phyloP scores from a whole-genome alignment of 1,140 invertebrate genomes.

The Drosophila nikananu region DNA sequence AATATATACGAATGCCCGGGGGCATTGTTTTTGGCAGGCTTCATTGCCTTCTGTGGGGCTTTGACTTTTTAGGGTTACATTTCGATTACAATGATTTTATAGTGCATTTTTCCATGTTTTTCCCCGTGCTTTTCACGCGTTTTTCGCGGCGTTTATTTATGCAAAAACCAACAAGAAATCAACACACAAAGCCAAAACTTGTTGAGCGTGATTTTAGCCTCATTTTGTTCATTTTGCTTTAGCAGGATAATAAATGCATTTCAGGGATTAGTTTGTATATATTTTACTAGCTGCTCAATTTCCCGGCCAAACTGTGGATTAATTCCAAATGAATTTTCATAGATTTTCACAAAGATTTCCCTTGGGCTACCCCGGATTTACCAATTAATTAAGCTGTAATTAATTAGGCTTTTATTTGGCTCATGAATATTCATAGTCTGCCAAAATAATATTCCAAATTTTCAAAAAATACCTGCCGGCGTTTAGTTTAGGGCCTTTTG shows the following conservation, averaged over 20 bases:
- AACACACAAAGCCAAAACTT: slow-evolving; percentile 26
- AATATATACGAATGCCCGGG: slow-evolving; percentile 4
- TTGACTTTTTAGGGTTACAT: slow-evolving; percentile 24
- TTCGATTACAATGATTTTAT: slow-evolving; percentile 2
- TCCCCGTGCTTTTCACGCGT: not conserved
- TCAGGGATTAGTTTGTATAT: slow-evolving; percentile 6
- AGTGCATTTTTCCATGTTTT: not conserved
- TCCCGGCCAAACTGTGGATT: too few species aligned
- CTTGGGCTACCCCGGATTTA: too few species aligned
- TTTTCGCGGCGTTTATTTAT: too few species aligned
- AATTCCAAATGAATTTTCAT: slow-evolving; percentile 1
- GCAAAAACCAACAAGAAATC: slow-evolving; percentile 7
- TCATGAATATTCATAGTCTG: slow-evolving; percentile 3
- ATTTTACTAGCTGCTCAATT: not conserved
- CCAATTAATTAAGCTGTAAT: not conserved
- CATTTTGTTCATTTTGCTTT: not conserved
- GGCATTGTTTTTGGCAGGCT: slow-evolving; percentile 38
- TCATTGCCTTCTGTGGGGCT: slow-evolving; percentile 9
- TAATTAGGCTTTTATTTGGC: not conserved
- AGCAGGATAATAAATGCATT: slow-evolving; percentile 7
- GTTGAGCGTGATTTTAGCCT: slow-evolving; percentile 17
- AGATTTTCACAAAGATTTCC: not conserved
- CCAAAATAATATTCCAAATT: not conserved
- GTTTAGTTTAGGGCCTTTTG: not conserved
- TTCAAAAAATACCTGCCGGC: not conserved